A percentile compares a stretch with the other conserved stretches of the same genome.
Conservation (phyloP, 2,113 vertebrate species). For the Ranitomeya variabilis region DNA sequence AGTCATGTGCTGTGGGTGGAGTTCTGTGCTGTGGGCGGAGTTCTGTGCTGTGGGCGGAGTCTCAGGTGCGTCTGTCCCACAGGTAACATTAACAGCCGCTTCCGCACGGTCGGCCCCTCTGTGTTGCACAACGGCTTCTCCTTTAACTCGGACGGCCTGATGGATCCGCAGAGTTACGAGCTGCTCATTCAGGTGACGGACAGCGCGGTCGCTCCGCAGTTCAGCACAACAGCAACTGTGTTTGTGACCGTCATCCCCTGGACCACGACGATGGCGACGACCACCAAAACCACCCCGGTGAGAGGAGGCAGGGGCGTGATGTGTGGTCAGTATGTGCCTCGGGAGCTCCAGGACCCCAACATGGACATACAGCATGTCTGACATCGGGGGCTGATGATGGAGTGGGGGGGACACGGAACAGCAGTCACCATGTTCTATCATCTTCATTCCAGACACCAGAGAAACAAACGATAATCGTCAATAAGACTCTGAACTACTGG, state of each 20-base stretch:
- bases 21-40: not conserved
- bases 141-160: not conserved
- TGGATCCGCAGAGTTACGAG: conserved; percentile 61
- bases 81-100: conserved; percentile 70
- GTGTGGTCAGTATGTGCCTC: not conserved
- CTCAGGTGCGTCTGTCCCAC: not conserved
- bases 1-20: too few species aligned
- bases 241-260: conserved; percentile 66
- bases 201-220: not conserved
- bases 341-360: too few species aligned
- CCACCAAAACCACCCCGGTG: conserved; percentile 41
- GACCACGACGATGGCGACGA: conserved; percentile 56
- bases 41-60: not conserved
- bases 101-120: conserved; percentile 62
- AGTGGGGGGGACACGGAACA: not conserved
- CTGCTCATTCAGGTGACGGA: conserved; percentile 69
- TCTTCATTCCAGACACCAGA: conserved; percentile 48
- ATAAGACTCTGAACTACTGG: conserved; percentile 61
- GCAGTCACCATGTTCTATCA: not conserved
- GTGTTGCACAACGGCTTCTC: conserved; percentile 59
- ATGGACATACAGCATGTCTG: too few species aligned
- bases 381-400: too few species aligned
- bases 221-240: conserved; percentile 67
- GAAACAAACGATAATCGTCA: conserved; percentile 62
- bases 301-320: not conserved